phyloP scores from a whole-genome alignment of 1,140 invertebrate genomes.

The Centruroides sculpturatus region DNA sequence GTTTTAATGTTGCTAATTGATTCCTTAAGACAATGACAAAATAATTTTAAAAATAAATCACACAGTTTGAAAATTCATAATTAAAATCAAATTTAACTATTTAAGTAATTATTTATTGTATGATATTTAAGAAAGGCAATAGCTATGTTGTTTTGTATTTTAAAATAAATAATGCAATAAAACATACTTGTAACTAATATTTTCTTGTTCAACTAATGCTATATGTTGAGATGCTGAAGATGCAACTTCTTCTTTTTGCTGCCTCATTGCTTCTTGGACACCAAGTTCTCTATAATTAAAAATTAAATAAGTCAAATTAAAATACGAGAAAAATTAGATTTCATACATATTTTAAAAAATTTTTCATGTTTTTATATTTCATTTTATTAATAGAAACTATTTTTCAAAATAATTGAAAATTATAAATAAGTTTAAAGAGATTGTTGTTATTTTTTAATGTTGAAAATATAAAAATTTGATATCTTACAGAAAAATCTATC shows the following conservation, averaged over 20 bases:
- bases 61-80: no score
- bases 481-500: no score
- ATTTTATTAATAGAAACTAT: no score
- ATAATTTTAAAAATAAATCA: not conserved
- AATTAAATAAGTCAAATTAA: constrained; percentile 1
- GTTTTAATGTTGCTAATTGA: constrained; percentile 13
- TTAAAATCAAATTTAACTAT: no score
- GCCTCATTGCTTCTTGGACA: constrained; percentile 62
- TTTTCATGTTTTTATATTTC: no score
- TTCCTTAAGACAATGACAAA: not conserved
- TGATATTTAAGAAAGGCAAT: not conserved
- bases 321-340: no score
- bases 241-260: constrained; percentile 68
- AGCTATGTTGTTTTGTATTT: not conserved
- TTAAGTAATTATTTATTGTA: no score
- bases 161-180: not conserved
- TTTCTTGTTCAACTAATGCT: constrained; percentile 57
- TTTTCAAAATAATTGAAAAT: no score
- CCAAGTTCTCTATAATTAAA: constrained; percentile 47
- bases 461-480: no score
- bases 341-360: no score
- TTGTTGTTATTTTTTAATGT: no score
- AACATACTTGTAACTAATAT: constrained; percentile 24
- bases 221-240: constrained; percentile 59
- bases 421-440: no score